Percentiles rank a stretch among this genome's conserved stretches.
Evolutionary conservation across 2,888 invertebrate species (phyloP).

Genomic region (Hesperia comma): DNA sequence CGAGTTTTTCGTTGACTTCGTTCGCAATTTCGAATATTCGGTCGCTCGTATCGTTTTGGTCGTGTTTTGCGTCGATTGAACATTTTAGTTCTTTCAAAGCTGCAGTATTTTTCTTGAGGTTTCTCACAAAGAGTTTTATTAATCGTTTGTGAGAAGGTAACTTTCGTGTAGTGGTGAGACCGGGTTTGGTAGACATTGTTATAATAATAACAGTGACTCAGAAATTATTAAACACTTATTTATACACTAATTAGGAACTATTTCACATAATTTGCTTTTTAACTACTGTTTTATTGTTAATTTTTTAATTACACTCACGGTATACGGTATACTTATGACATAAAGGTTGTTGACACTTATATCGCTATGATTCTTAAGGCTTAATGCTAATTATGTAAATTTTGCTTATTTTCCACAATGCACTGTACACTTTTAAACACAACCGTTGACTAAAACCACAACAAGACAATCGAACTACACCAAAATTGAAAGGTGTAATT

Average conservation of each 20-base stretch:
- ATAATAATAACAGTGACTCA: not conserved
- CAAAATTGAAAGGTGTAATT: slow-evolving; percentile 36
- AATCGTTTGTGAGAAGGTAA: slow-evolving; percentile 55
- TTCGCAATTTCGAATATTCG: slow-evolving; percentile 65
- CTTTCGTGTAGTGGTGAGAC: slow-evolving; percentile 46
- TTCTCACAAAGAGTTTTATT: slow-evolving; percentile 61
- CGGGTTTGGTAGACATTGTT: slow-evolving; percentile 45
- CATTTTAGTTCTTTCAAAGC: slow-evolving; percentile 69
- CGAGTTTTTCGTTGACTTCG: slow-evolving; percentile 74
- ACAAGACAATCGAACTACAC: slow-evolving; percentile 13
- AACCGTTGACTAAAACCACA: slow-evolving; percentile 30
- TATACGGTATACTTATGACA: no score
- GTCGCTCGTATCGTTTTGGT: slow-evolving; percentile 56
- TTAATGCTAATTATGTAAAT: not conserved
- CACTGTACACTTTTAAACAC: slow-evolving; percentile 22
- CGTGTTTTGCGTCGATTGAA: slow-evolving; percentile 59
- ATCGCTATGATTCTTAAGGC: not conserved
- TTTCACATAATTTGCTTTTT: not conserved
- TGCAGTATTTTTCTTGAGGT: slow-evolving; percentile 68
- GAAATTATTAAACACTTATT: slow-evolving; percentile 48
- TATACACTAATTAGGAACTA: slow-evolving; percentile 17
- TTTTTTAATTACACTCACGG: no score
- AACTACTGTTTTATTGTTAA: no score
- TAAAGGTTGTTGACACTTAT: not conserved
- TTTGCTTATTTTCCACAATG: not conserved